A percentile compares a stretch with the other conserved stretches of the same genome.
These are phyloP conservation scores for Hydrozoanthus tunicans DNA, from an alignment of 64 coral and sea anemone genomes.

Conservation along the genomic window DNA sequence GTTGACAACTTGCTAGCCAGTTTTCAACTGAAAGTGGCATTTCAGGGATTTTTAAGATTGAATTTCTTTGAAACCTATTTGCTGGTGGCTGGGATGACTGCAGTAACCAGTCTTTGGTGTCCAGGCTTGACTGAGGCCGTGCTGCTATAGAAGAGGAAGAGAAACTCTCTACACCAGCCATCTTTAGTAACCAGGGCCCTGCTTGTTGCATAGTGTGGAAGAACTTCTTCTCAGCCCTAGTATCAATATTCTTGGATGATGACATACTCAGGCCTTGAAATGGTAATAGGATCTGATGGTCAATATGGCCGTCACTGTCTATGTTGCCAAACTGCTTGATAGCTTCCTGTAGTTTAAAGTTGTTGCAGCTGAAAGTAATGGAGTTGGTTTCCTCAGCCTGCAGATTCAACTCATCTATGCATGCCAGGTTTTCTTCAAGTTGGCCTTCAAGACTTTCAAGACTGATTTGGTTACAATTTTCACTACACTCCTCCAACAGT, in stretches of 20 bases:
- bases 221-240: slow-evolving; percentile 41
- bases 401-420: slow-evolving; percentile 61
- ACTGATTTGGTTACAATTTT: slow-evolving; percentile 22
- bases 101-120: slow-evolving; percentile 57
- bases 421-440: slow-evolving; percentile 52
- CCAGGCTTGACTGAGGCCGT: slow-evolving; percentile 7
- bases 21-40: slow-evolving; percentile 28
- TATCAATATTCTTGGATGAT: not conserved
- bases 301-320: slow-evolving; percentile 33
- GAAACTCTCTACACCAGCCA: not conserved
- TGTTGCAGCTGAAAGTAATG: slow-evolving; percentile 66
- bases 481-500: slow-evolving; percentile 63
- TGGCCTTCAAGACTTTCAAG: slow-evolving; percentile 30
- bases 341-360: slow-evolving; percentile 68
- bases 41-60: slow-evolving; percentile 7
- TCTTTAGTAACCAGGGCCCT: slow-evolving; percentile 54
- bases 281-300: slow-evolving; percentile 17
- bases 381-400: slow-evolving; percentile 62
- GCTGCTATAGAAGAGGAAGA: not conserved
- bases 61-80: not conserved
- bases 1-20: slow-evolving; percentile 56
- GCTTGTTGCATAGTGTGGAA: slow-evolving; percentile 13
- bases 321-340: slow-evolving; percentile 79
- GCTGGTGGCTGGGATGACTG: not conserved
- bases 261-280: slow-evolving; percentile 13